Evolutionary conservation across 2,888 invertebrate species (phyloP).

Genomic region (Deroplatys truncata): DNA sequence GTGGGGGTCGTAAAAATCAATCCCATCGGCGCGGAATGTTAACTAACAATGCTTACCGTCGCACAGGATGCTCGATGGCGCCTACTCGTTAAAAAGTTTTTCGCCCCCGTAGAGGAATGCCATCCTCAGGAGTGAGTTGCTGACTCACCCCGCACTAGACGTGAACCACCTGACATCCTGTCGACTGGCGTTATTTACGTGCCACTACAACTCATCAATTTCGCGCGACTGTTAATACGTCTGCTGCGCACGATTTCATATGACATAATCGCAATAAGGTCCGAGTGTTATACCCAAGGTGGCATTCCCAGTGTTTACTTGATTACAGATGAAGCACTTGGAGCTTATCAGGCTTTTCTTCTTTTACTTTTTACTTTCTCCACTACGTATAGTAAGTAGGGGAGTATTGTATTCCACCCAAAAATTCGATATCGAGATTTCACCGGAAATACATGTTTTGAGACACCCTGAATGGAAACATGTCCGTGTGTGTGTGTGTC

Average conservation of each 20-base stretch:
- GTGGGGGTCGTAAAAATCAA: not conserved
- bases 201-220: not conserved
- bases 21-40: not conserved
- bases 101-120: not conserved
- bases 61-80: not conserved
- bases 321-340: not conserved
- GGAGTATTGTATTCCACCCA: too few relatives aligned
- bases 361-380: too few relatives aligned
- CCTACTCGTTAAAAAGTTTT: not conserved
- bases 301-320: not conserved
- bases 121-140: not conserved
- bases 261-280: not conserved
- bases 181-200: constrained; percentile 1
- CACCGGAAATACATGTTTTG: too few relatives aligned
- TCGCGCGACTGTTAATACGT: not conserved
- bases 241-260: not conserved
- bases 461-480: too few relatives aligned
- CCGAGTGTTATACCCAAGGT: not conserved
- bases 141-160: not conserved
- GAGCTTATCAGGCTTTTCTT: too few relatives aligned
- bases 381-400: too few relatives aligned
- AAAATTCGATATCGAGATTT: too few relatives aligned
- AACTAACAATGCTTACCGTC: not conserved
- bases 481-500: too few relatives aligned
- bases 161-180: constrained; percentile 20